Conservation (phyloP, 2,888 invertebrate species). For the Dorcus parallelipipedus region DNA sequence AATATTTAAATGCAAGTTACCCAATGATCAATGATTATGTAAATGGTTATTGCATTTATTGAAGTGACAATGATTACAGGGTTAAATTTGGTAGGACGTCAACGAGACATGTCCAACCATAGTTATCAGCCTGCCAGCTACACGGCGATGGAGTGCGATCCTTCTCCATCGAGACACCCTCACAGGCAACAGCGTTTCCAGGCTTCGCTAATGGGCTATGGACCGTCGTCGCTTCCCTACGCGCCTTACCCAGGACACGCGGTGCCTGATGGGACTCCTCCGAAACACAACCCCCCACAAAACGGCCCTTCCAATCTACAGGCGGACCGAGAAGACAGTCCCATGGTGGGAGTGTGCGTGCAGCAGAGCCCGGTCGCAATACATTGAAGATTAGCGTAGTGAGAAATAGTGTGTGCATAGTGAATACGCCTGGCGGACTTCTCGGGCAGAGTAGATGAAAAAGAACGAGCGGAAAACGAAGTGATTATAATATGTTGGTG, state of each 20-base stretch:
- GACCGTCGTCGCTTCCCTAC: constrained; percentile 44
- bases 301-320: constrained; percentile 42
- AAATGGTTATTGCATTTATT: too few species aligned
- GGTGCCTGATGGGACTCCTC: constrained; percentile 38
- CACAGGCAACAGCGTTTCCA: constrained; percentile 38
- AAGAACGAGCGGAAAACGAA: constrained; percentile 3
- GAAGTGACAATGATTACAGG: constrained; percentile 34
- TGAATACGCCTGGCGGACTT: not conserved
- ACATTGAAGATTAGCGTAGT: constrained; percentile 55
- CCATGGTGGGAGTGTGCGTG: constrained; percentile 86
- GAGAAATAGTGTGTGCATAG: constrained; percentile 12
- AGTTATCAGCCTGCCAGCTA: constrained; percentile 33
- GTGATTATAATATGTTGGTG: constrained; percentile 18
- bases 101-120: constrained; percentile 40
- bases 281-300: constrained; percentile 28
- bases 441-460: not conserved
- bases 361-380: constrained; percentile 92
- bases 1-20: too few species aligned
- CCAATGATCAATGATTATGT: too few species aligned
- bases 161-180: constrained; percentile 54
- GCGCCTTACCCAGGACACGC: constrained; percentile 48
- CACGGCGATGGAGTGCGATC: constrained; percentile 77
- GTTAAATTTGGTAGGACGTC: constrained; percentile 49
- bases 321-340: constrained; percentile 66
- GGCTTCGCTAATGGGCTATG: constrained; percentile 47